These are phyloP conservation scores for Drosophila fungiperda DNA, from an alignment of 2,888 invertebrate species.

Conservation along the genomic window DNA sequence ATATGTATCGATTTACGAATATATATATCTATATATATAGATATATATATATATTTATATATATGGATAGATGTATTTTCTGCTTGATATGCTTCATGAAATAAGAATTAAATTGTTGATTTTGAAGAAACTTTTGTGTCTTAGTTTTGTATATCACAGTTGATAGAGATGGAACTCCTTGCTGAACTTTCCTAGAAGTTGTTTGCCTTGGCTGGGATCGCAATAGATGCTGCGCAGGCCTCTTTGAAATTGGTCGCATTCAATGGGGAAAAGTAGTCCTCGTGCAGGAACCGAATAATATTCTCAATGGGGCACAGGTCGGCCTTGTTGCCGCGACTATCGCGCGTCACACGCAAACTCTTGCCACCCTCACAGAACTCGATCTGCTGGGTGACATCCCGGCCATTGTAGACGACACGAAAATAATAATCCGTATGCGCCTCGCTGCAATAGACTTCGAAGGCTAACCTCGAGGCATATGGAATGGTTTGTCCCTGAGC, in stretches of 20 bases:
- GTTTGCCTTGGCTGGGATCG: constrained; percentile 77
- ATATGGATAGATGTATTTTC: background rate
- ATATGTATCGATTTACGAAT: constrained; percentile 65
- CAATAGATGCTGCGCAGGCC: constrained; percentile 88
- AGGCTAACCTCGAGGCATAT: constrained; percentile 94
- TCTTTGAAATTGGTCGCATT: constrained; percentile 96
- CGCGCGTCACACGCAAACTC: constrained; percentile 86
- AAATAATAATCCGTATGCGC: constrained; percentile 90
- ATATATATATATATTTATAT: background rate
- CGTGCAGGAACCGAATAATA: constrained; percentile 94
- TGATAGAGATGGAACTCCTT: constrained; percentile 31
- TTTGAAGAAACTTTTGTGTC: constrained; percentile 36
- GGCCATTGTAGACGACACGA: constrained; percentile 93
- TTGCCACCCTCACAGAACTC: constrained; percentile 90
- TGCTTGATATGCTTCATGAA: background rate
- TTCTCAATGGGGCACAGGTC: constrained; percentile 94
- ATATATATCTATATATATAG: constrained; percentile 18
- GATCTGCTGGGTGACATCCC: constrained; percentile 92
- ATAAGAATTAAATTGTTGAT: background rate
- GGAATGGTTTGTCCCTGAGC: constrained; percentile 87
- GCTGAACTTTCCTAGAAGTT: constrained; percentile 73
- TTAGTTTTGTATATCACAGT: constrained; percentile 73
- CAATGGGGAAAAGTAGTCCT: constrained; percentile 92
- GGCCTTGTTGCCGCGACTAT: constrained; percentile 86
- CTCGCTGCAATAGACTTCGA: constrained; percentile 94